phyloP scores from a whole-genome alignment of 2,888 invertebrate genomes.

The Ferdinandea cuprea region DNA sequence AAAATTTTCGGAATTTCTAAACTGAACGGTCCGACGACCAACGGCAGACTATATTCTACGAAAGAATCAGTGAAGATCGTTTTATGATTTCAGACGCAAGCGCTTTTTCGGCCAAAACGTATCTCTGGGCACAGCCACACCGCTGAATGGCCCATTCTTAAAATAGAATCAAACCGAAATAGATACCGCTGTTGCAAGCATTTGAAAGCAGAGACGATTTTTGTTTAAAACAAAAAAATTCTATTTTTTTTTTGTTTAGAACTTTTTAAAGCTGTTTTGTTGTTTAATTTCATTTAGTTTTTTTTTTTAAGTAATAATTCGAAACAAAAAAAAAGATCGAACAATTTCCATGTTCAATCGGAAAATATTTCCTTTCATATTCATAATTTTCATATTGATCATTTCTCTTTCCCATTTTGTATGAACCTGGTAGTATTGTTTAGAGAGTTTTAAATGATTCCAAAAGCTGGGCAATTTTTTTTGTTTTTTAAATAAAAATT shows the following conservation, averaged over 20 bases:
- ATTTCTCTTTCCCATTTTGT: background rate
- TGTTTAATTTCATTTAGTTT: too few relatives aligned
- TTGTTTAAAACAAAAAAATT: slow-evolving; percentile 17
- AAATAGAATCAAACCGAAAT: slow-evolving; percentile 82
- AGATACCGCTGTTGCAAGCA: slow-evolving; percentile 79
- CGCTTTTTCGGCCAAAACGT: slow-evolving; percentile 57
- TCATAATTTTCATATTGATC: background rate
- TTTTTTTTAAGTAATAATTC: background rate
- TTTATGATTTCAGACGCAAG: slow-evolving; percentile 75
- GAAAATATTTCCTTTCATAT: background rate
- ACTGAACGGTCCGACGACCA: slow-evolving; percentile 84
- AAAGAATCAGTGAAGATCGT: slow-evolving; percentile 79
- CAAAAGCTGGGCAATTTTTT: slow-evolving; percentile 6
- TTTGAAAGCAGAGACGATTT: slow-evolving; percentile 69
- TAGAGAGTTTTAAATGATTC: slow-evolving; percentile 2
- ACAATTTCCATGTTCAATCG: background rate
- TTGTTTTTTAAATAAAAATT: slow-evolving; percentile 10
- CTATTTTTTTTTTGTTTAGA: slow-evolving; percentile 39
- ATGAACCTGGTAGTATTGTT: background rate
- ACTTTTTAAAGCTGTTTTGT: slow-evolving; percentile 34
- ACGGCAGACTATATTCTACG: slow-evolving; percentile 83
- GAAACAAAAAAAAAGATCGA: background rate
- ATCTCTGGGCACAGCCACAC: slow-evolving; percentile 80
- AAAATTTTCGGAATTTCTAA: slow-evolving; percentile 82
- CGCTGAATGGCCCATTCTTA: slow-evolving; percentile 76